phyloP scores from a whole-genome alignment of 2,888 invertebrate genomes.

The Bombylius major region DNA sequence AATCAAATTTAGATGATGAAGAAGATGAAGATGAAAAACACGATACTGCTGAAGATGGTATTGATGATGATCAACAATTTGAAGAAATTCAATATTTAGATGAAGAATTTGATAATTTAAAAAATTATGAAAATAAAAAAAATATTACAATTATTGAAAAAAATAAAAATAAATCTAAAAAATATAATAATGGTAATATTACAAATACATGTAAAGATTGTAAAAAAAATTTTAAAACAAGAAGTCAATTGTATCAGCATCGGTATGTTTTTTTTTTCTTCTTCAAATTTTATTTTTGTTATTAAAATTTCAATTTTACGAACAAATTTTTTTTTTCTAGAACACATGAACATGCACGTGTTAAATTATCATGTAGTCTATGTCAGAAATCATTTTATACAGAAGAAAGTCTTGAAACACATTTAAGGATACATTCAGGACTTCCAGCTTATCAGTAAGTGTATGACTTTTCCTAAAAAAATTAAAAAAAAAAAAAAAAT shows the following conservation, averaged over 20 bases:
- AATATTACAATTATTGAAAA: background rate
- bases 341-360: slow-evolving; percentile 12
- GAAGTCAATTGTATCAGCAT: slow-evolving; percentile 7
- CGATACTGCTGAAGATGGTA: background rate
- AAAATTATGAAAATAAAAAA: background rate
- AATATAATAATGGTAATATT: background rate
- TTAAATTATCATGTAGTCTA: slow-evolving; percentile 14
- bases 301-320: background rate
- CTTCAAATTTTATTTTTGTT: background rate
- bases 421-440: slow-evolving; percentile 20
- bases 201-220: background rate
- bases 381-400: slow-evolving; percentile 18
- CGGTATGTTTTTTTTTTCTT: slow-evolving; percentile 5
- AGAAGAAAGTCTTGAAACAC: slow-evolving; percentile 16
- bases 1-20: too few species aligned
- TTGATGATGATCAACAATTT: slow-evolving; percentile 3
- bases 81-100: slow-evolving; percentile 11
- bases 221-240: background rate
- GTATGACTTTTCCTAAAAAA: background rate
- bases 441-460: slow-evolving; percentile 17
- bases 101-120: background rate
- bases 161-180: background rate
- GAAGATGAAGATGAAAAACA: too few species aligned
- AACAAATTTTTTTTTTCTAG: slow-evolving; percentile 11
- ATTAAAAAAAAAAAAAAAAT: too few species aligned